Evolutionary conservation across 2,888 invertebrate species (phyloP).

Genomic region (Campaea margaritaria): DNA sequence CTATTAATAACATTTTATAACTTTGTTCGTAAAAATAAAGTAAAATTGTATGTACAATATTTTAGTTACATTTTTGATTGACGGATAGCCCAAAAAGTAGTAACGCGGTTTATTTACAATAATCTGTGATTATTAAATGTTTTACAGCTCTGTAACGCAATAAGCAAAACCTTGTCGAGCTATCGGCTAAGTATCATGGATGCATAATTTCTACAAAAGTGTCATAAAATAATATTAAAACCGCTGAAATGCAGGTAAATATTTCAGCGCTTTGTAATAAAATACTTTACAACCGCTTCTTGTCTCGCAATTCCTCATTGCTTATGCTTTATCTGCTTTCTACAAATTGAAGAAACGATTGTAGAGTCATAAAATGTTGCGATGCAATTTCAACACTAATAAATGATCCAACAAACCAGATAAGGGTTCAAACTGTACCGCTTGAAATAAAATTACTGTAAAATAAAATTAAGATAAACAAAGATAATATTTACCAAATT

Average conservation of each 20-base stretch:
- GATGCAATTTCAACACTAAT: constrained; percentile 51
- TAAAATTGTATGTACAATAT: neutral
- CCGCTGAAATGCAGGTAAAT: constrained; percentile 44
- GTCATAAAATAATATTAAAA: constrained; percentile 41
- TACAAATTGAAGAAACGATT: constrained; percentile 54
- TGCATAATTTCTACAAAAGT: constrained; percentile 38
- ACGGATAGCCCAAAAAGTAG: too few species aligned
- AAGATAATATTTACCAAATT: constrained; percentile 69
- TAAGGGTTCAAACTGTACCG: constrained; percentile 49
- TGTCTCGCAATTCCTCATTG: constrained; percentile 40
- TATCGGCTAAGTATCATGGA: constrained; percentile 22
- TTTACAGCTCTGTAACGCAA: neutral
- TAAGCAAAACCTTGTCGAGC: neutral
- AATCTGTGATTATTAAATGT: too few species aligned
- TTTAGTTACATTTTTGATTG: too few species aligned
- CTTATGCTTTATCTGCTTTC: constrained; percentile 47
- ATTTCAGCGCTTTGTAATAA: constrained; percentile 50
- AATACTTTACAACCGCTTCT: constrained; percentile 54
- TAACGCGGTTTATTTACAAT: neutral
- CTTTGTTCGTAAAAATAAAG: neutral
- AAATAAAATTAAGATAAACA: constrained; percentile 39
- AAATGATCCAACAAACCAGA: constrained; percentile 28
- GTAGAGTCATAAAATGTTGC: constrained; percentile 48
- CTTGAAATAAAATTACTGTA: constrained; percentile 42
- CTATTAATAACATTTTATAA: neutral